Evolutionary conservation across 2,888 invertebrate genomes (phyloP).

Genomic region (Leucania comma): DNA sequence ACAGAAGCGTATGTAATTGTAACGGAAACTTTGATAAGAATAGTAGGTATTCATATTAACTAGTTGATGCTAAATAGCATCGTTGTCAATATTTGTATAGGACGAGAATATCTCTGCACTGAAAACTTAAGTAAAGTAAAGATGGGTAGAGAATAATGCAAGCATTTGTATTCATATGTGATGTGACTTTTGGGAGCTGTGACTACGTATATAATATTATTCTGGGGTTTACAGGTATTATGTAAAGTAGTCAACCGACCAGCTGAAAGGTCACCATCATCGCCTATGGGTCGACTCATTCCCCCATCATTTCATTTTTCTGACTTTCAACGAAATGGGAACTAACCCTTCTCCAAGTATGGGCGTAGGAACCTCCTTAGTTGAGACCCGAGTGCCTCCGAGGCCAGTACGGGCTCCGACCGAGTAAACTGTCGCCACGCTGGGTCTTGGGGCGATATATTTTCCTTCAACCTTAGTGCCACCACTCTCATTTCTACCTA

Average conservation of each 20-base stretch:
- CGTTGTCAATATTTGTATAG: constrained; percentile 45
- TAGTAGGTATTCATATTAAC: constrained; percentile 49
- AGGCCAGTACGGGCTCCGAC: no score
- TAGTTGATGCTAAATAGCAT: constrained; percentile 45
- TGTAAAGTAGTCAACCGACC: neutral
- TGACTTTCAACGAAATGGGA: no score
- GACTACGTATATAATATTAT: neutral
- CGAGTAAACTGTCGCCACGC: no score
- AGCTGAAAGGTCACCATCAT: neutral
- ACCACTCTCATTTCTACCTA: no score
- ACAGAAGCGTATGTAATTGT: constrained; percentile 30
- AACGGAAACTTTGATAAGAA: constrained; percentile 62
- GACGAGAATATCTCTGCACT: constrained; percentile 35
- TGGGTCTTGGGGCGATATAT: no score
- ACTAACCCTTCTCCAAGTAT: no score
- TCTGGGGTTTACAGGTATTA: neutral
- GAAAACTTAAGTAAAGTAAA: constrained; percentile 30
- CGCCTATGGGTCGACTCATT: neutral
- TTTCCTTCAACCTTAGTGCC: no score
- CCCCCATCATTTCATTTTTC: no score
- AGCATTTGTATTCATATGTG: constrained; percentile 24
- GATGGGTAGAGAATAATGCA: constrained; percentile 17
- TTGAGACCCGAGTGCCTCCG: no score
- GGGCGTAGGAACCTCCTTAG: no score
- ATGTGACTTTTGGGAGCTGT: constrained; percentile 2